Percentiles rank a stretch among this genome's conserved stretches.
Conservation (phyloP, 2,113 vertebrate genomes). For the Peromyscus californicus region DNA sequence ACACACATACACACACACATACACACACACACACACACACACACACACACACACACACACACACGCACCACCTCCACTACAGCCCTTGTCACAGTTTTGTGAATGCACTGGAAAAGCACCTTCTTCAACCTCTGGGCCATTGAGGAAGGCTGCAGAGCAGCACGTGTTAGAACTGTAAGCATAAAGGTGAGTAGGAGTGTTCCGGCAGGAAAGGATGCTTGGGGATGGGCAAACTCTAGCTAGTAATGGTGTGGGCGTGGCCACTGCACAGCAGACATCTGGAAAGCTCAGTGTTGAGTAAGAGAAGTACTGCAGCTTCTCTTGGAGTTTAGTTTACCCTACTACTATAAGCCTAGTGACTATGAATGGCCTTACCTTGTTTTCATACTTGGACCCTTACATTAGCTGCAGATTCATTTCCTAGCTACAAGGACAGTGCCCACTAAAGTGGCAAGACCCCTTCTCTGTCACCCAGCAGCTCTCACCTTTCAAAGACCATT, state of each 20-base stretch:
- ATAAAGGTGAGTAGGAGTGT: not conserved
- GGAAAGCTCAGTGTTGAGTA: constrained; percentile 3
- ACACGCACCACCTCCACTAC: not conserved
- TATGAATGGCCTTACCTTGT: not conserved
- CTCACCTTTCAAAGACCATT: constrained; percentile 68
- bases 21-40: not conserved
- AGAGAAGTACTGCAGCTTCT: not conserved
- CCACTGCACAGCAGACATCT: not conserved
- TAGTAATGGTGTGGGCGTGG: not conserved
- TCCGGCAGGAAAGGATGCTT: not conserved
- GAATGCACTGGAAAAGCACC: not conserved
- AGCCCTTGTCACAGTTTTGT: not conserved
- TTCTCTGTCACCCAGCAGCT: not conserved
- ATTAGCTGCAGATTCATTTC: not conserved
- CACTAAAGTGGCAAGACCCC: not conserved
- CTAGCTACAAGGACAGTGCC: constrained; percentile 7
- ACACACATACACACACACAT: not conserved
- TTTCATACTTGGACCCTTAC: constrained; percentile 3
- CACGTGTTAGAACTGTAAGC: not conserved
- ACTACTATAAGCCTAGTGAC: constrained; percentile 13
- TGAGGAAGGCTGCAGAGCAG: not conserved
- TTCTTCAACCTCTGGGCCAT: not conserved
- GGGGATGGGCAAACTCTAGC: not conserved
- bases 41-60: not conserved
- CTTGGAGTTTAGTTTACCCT: constrained; percentile 3